Conservation (phyloP, 2,888 invertebrate species). For the Doris montereyensis region DNA sequence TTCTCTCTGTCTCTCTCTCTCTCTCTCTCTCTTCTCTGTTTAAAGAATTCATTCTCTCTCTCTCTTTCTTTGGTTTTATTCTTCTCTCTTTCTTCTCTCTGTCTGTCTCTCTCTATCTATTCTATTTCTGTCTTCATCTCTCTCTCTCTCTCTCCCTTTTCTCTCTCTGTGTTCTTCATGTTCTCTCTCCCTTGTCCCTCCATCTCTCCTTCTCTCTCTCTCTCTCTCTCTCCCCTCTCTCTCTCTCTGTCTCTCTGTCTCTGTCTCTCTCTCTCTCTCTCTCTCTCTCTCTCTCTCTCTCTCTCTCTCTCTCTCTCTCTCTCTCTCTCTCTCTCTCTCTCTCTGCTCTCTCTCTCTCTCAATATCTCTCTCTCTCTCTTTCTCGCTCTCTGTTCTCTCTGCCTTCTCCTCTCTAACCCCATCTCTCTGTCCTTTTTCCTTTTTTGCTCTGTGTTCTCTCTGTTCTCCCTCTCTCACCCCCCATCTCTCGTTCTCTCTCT, state of each 20-base stretch:
- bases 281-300: conserved; percentile 1
- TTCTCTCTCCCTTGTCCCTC: too few relatives aligned
- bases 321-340: background rate
- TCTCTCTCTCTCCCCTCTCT: background rate
- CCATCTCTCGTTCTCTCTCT: background rate
- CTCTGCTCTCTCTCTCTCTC: background rate
- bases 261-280: conserved; percentile 5
- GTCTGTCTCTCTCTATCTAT: too few relatives aligned
- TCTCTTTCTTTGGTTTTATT: too few relatives aligned
- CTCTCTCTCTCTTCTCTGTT: too few relatives aligned
- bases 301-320: background rate
- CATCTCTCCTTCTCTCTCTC: background rate
- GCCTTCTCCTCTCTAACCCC: background rate
- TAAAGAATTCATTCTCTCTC: too few relatives aligned
- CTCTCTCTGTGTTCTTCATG: too few relatives aligned
- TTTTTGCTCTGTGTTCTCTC: background rate
- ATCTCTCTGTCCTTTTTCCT: background rate
- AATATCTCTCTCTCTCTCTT: background rate
- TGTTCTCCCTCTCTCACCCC: background rate
- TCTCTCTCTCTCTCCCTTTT: too few relatives aligned
- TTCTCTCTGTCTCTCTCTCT: too few relatives aligned
- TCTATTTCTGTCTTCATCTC: too few relatives aligned
- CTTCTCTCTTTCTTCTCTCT: too few relatives aligned
- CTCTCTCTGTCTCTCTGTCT: background rate
- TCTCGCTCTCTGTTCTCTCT: background rate